Base-by-base conservation (phyloP, 2,888 invertebrate genomes). In the Sicus ferrugineus region DNA sequence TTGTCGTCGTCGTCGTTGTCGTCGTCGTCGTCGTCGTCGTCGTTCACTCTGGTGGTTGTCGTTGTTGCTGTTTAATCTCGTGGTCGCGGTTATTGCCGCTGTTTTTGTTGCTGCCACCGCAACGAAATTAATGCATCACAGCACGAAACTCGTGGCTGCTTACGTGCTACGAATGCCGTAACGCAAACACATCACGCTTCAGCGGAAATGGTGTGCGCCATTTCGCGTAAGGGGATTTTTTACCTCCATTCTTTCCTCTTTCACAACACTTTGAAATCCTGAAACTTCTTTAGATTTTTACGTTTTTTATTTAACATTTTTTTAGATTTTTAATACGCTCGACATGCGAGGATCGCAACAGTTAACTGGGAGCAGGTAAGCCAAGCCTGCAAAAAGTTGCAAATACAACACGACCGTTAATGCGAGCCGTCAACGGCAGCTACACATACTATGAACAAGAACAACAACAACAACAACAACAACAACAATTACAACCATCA, bases 401-500 rank as follows among this genome's bases (percentile, higher is more conserved):
- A n/a, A n/a, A n/a, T n/a, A n/a, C n/a, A n/a, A n/a, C n/a, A n/a
- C n/a, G n/a, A n/a, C n/a, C n/a, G n/a, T n/a, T n/a, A n/a, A n/a
- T n/a, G n/a, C n/a, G n/a, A n/a, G n/a, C n/a, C n/a, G n/a, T n/a
- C n/a, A n/a, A n/a, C n/a, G n/a, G n/a, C n/a, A n/a, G n/a, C n/a
- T n/a, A n/a, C n/a, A n/a, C n/a, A n/a, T n/a, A n/a, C n/a, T n/a
- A n/a, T n/a, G n/a, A n/a, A n/a, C n/a, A n/a, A 50, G 28, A 50
- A 28, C 48, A 50, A 50, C 46, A 26, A 63, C 28, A 50, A 28
- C 64, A 30, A 28, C 3, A 28, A 63, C 42, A 42, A 34, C 42
- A 66, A 56, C 28, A 28, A 67, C 58, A 67, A 67, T 56, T 38
- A 42, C 58, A 67, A 48, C 50, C 26, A 59, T 52, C 50, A 23